Conservation (phyloP, 1,140 invertebrate genomes). For the Linepithema humile region DNA sequence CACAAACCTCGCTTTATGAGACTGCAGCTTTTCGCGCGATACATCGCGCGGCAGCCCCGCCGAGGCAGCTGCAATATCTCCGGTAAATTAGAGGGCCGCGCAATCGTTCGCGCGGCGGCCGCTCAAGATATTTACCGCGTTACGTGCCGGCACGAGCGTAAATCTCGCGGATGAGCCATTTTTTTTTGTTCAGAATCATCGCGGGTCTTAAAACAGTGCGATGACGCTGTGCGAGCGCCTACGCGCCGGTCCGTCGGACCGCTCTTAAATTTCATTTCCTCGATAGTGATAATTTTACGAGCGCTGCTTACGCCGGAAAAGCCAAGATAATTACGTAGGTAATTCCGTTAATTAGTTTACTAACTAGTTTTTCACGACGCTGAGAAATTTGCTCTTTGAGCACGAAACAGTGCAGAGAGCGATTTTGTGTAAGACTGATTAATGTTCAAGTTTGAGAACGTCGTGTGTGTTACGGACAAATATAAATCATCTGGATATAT, state of each 20-base stretch:
- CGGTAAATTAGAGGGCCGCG: conserved; percentile 15
- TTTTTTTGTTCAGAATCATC: neutral
- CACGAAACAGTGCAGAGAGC: neutral
- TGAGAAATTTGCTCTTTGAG: neutral
- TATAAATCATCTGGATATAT: neutral
- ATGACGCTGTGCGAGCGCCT: neutral
- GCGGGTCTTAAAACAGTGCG: neutral
- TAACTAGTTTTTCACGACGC: conserved; percentile 22
- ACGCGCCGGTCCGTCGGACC: neutral
- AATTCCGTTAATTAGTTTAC: conserved; percentile 40
- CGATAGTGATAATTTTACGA: conserved; percentile 3
- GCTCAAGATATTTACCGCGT: conserved; percentile 12
- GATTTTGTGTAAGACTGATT: conserved; percentile 15
- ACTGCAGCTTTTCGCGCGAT: conserved; percentile 9
- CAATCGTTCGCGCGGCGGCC: conserved; percentile 28
- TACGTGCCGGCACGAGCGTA: conserved; percentile 8
- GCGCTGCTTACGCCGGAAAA: neutral
- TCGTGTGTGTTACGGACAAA: neutral
- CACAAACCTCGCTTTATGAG: conserved; percentile 13
- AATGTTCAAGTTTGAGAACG: conserved; percentile 1
- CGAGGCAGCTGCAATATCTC: conserved; percentile 42
- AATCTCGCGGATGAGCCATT: conserved; percentile 28
- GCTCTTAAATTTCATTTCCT: neutral
- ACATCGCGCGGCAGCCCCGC: neutral
- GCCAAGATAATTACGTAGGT: conserved; percentile 23